Evolutionary conservation across 2,797 vertebrate genomes (phyloP).

Genomic region (Xiphorhynchus erythropygius): DNA sequence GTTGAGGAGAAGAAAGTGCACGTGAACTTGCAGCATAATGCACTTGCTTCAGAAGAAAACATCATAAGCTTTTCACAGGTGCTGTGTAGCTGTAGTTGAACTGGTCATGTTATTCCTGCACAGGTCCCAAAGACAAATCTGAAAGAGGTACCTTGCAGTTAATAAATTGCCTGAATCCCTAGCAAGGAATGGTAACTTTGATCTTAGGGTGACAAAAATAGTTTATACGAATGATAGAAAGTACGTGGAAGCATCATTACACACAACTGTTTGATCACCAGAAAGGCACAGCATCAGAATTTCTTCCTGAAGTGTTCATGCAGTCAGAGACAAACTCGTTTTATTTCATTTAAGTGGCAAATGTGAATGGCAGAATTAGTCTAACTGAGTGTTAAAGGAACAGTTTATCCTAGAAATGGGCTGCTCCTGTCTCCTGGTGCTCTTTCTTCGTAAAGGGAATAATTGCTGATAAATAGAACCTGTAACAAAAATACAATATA

Average conservation of each 20-base stretch:
- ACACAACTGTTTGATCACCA: background rate
- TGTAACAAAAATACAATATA: slow-evolving; percentile 23
- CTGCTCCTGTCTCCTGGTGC: background rate
- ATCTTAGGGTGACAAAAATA: background rate
- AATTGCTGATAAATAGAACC: slow-evolving; percentile 28
- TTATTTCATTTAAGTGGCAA: background rate
- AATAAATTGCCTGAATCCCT: background rate
- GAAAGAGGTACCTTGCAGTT: background rate
- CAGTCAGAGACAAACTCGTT: background rate
- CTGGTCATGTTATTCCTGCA: background rate
- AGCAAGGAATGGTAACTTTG: background rate
- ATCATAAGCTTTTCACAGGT: background rate
- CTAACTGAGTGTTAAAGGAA: slow-evolving; percentile 37
- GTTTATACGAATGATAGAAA: background rate
- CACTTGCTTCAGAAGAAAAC: background rate
- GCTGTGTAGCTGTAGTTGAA: background rate
- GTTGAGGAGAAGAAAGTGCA: background rate
- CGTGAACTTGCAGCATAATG: background rate
- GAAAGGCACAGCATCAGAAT: background rate
- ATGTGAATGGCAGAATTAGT: background rate
- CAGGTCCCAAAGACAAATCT: background rate
- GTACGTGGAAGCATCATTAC: background rate
- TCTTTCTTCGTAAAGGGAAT: slow-evolving; percentile 12
- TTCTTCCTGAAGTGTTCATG: background rate
- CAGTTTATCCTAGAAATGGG: slow-evolving; percentile 7